Evolutionary conservation across 2,888 invertebrate species (phyloP).

Genomic region (Tiliacea citrago): DNA sequence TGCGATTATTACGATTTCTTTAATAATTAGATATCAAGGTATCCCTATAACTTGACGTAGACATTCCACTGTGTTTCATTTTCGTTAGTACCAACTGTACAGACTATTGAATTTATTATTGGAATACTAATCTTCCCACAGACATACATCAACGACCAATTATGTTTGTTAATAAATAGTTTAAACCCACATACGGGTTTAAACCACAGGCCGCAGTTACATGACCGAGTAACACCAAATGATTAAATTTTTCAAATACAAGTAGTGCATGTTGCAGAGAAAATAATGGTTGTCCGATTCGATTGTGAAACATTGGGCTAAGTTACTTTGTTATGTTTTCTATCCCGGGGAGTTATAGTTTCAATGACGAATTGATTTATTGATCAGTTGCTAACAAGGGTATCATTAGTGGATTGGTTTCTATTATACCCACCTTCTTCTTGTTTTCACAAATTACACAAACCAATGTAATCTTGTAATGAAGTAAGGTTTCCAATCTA

Average conservation of each 20-base stretch:
- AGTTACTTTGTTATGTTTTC: slow-evolving; percentile 3
- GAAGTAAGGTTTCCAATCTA: background rate
- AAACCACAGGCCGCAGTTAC: slow-evolving; percentile 40
- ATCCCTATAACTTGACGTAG: slow-evolving; percentile 1
- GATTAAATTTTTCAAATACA: slow-evolving; percentile 36
- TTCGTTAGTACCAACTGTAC: background rate
- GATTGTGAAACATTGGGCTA: background rate
- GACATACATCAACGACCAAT: slow-evolving; percentile 10
- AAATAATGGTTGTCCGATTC: background rate
- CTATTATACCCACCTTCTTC: background rate
- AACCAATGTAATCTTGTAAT: background rate
- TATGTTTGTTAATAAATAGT: slow-evolving; percentile 37
- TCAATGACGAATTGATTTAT: background rate
- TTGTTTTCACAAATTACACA: background rate
- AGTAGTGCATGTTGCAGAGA: background rate
- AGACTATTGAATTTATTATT: slow-evolving; percentile 21
- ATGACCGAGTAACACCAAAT: slow-evolving; percentile 32
- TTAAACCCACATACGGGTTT: slow-evolving; percentile 32
- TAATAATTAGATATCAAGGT: background rate
- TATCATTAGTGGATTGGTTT: too few species aligned
- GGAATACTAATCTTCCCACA: slow-evolving; percentile 5
- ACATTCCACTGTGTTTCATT: background rate
- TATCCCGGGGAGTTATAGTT: background rate
- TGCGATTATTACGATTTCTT: background rate
- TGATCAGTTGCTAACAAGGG: background rate